Evolutionary conservation across 2,888 invertebrate genomes (phyloP), one percentile per base, ranked within the genome.

Genomic region (Scaptomyza polygonia): DNA sequence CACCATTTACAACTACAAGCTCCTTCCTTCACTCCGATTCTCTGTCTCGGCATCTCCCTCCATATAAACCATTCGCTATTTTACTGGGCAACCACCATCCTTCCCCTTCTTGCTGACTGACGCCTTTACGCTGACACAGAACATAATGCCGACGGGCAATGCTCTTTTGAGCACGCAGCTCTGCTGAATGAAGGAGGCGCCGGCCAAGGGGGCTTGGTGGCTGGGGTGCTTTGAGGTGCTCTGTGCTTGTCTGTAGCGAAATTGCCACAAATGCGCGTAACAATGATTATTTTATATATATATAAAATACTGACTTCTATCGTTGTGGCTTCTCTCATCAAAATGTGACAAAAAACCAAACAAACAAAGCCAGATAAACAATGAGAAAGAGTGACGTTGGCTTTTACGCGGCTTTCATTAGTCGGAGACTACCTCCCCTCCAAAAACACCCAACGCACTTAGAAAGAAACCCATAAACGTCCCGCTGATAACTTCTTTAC

Each of bases 121-220:
- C 66, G 67, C 69, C 73, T 80, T 77, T 73, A 55, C 66, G 82
- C 74, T 86, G 86, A 83, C 86, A 86, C 86, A 79, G 79, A 86
- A 83, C 83, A 86, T 86, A 86, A 88, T 80, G 88, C 86, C 88
- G 84, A 72, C 87, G 89, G 89, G 89, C 87, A 87, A 89, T 87
- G 89, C 88, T 87, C 87, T 84, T 89, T 87, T 77, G 78, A 89
- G 87, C 87, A 89, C 84, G 67, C 81, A 75, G 67, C 66, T 62
- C 56, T 69, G 66, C 56, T 69, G 66, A 69, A 79, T 82, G 63
- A 67, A 45, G 67, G 67, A 43, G 67, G 67, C 40, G 56, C 45
- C 11, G 34, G 63, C 51, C 66, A 52, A 42, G 12, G 3, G 25
- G 25, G 25, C 25, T 5, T 42, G 52, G 36, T 51, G 61, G 34